Base-by-base conservation (phyloP, 2,797 vertebrate genomes). In the Parotocinclus haroldoi region DNA sequence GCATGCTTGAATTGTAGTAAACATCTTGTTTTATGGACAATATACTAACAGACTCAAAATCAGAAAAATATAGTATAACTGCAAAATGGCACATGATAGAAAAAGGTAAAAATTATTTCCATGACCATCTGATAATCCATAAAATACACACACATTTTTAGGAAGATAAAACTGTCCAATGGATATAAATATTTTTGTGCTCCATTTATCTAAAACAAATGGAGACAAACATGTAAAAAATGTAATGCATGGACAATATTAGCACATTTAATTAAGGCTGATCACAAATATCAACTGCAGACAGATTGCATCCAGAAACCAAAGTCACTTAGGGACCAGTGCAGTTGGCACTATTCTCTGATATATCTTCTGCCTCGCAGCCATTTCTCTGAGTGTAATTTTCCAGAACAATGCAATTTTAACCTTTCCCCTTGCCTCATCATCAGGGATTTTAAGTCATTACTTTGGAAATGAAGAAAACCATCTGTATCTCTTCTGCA, bases 371-470 rank as follows among this genome's bases (percentile, higher is more conserved):
- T 81, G 80, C 81, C 83, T 83, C 14, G 68, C 74, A 78, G 84
- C 75, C 77, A 79, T 84, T 79, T 85, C 69, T 81, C 68, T 69
- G 74, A 72, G 74, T 84, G 79, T 82, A 83, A 87, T 84, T 87
- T 85, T 84, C 72, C 79, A 83, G 80, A 87, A 86, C 85, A 85
- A 84, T 81, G 78, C 79, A 74, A 80, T 84, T 74, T 82, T 88
- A 84, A 88, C 83, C 86, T 84, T 75, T 86, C 65, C 73, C 82
- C 81, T 40, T 76, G 75, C 64, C 72, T 80, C 78, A 82, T 83
- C 77, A 79, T 84, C 76, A 73, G 72, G 72, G 79, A 82, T 69
- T 80, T 76, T 77, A 58, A 76, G 68, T 74, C 72, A 71, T 76
- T 72, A 71, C 44, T 75, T 75, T 78, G 69, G 76, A 77, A 82